These are phyloP conservation scores for Prolemur simus DNA, from an alignment of 2,113 vertebrate genomes.

Conservation along the genomic window DNA sequence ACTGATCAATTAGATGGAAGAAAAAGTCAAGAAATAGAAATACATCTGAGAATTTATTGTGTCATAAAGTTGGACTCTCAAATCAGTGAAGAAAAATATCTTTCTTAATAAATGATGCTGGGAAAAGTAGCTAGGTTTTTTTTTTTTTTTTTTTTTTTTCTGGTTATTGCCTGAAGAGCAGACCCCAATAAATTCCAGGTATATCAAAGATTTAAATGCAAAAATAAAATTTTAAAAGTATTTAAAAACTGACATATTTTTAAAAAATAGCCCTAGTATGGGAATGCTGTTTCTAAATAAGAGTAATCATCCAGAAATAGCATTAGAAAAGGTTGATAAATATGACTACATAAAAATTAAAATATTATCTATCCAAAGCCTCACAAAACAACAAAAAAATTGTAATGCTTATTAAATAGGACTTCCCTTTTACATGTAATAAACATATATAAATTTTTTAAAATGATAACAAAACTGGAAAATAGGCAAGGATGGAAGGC, in stretches of 20 bases:
- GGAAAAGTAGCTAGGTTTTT: not conserved
- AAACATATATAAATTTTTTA: not conserved
- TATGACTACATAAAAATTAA: not conserved
- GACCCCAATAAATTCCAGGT: not conserved
- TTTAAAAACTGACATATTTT: not conserved
- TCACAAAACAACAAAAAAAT: not conserved
- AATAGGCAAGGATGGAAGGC: not conserved
- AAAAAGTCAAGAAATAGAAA: not conserved
- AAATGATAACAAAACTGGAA: not conserved
- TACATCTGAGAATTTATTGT: not conserved
- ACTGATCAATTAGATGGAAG: not conserved
- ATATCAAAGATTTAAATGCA: conserved; percentile 22
- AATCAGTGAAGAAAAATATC: not conserved
- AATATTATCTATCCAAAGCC: not conserved
- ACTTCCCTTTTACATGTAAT: not conserved
- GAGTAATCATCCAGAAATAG: not conserved
- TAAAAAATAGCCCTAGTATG: not conserved
- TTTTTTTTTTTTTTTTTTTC: not conserved
- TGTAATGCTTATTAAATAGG: not conserved
- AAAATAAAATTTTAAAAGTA: conserved; percentile 21
- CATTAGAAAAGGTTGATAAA: not conserved
- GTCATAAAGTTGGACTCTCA: not conserved
- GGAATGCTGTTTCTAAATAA: not conserved
- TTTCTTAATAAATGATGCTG: not conserved
- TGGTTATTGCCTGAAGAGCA: not conserved